These are phyloP conservation scores for Paramisgurnus dabryanus DNA, from an alignment of 2,113 vertebrate species.

Conservation along the genomic window DNA sequence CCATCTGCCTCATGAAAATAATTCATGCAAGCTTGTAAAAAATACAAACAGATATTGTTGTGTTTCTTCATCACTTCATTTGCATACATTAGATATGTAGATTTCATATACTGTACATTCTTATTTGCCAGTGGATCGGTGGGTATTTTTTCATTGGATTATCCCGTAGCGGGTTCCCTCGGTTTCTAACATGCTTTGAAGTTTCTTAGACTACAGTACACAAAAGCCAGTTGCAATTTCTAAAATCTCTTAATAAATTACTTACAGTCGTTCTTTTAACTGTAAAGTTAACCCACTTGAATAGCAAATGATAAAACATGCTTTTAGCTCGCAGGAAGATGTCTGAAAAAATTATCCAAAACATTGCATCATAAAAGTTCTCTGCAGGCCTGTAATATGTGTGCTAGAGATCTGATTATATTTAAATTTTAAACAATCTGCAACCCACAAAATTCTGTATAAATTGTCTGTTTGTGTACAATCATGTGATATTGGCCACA, in stretches of 20 bases:
- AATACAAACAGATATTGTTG: neutral
- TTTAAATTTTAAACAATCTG: too few species aligned
- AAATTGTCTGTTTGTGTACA: too few species aligned
- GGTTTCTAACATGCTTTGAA: neutral
- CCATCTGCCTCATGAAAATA: neutral
- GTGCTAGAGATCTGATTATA: neutral
- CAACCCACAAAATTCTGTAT: too few species aligned
- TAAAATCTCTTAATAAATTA: neutral
- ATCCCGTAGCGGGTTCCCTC: neutral
- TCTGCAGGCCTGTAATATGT: neutral
- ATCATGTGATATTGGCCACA: too few species aligned
- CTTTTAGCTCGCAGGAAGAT: neutral
- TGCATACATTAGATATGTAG: neutral
- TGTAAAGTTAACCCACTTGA: neutral
- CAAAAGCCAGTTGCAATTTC: neutral
- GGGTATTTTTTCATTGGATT: neutral
- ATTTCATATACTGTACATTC: neutral
- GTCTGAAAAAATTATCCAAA: neutral
- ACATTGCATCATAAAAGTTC: neutral
- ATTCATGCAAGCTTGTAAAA: neutral
- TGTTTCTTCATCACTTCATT: neutral
- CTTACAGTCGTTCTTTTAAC: too few species aligned
- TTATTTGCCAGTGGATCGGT: too few species aligned
- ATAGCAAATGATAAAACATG: neutral
- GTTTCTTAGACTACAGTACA: neutral